phyloP scores from a whole-genome alignment of 2,113 vertebrate species.

The Otis tarda region DNA sequence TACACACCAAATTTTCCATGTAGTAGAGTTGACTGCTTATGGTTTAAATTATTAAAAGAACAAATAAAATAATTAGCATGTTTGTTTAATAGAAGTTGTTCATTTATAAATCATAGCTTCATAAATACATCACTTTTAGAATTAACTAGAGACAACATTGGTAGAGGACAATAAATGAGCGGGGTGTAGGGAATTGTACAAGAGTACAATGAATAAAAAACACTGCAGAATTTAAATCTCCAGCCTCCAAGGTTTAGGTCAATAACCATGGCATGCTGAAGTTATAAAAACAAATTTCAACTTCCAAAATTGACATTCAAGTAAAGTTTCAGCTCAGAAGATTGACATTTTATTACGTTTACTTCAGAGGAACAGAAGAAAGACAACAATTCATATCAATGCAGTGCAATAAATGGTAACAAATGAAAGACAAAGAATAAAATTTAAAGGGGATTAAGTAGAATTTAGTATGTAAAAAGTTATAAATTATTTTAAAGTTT shows the following conservation, averaged over 20 bases:
- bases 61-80: background rate
- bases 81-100: background rate
- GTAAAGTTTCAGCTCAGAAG: background rate
- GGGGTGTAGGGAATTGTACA: background rate
- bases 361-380: constrained; percentile 23
- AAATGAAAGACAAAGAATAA: background rate
- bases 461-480: background rate
- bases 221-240: background rate
- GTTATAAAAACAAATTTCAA: background rate
- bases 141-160: background rate
- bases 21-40: background rate
- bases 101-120: background rate
- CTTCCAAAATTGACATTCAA: constrained; percentile 9
- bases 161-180: background rate
- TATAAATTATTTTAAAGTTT: background rate
- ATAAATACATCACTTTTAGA: background rate
- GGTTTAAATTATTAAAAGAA: constrained; percentile 3
- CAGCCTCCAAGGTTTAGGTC: background rate
- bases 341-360: constrained; percentile 18
- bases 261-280: background rate
- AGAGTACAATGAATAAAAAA: background rate
- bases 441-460: background rate
- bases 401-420: background rate
- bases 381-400: background rate
- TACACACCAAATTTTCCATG: background rate